Percentiles rank a stretch among this genome's conserved stretches.
phyloP scores from a whole-genome alignment of 2,888 invertebrate genomes.

The Caenorhabditis sp. region DNA sequence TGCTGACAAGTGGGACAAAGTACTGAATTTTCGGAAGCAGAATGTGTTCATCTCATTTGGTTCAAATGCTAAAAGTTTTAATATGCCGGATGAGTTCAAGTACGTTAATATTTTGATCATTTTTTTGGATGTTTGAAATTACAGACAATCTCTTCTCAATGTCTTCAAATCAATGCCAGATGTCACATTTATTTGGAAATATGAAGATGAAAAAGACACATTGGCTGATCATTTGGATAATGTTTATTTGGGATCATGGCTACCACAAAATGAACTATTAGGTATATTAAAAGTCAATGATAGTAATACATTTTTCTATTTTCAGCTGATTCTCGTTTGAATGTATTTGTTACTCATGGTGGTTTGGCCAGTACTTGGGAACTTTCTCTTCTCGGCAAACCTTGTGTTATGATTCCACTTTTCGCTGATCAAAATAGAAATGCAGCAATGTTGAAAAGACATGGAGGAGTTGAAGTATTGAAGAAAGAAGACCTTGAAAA shows the following conservation, averaged over 20 bases:
- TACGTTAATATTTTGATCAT: too few relatives aligned
- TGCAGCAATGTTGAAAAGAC: conserved; percentile 35
- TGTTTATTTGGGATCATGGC: conserved; percentile 49
- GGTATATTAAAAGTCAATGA: conserved; percentile 5
- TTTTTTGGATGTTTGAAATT: background rate
- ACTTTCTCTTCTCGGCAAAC: conserved; percentile 25
- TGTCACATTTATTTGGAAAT: conserved; percentile 55
- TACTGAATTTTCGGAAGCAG: conserved; percentile 13
- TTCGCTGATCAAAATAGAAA: conserved; percentile 33
- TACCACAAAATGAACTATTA: conserved; percentile 52
- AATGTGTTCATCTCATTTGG: conserved; percentile 29
- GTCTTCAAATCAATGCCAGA: conserved; percentile 35
- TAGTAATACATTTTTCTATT: too few relatives aligned
- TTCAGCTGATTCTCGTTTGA: conserved; percentile 6
- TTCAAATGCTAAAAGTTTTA: conserved; percentile 14
- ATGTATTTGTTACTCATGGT: conserved; percentile 31
- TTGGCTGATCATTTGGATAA: conserved; percentile 35
- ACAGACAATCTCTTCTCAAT: conserved; percentile 11
- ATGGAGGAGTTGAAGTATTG: conserved; percentile 35
- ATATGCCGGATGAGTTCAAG: conserved; percentile 27
- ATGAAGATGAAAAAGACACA: conserved; percentile 37
- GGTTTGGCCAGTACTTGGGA: conserved; percentile 20
- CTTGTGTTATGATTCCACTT: conserved; percentile 31
- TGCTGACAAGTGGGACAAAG: conserved; percentile 15
- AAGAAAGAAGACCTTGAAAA: conserved; percentile 39